A percentile compares a stretch with the other conserved stretches of the same genome.
Evolutionary conservation across 2,113 vertebrate species (phyloP).

Genomic region (Scartelaos histophorus): DNA sequence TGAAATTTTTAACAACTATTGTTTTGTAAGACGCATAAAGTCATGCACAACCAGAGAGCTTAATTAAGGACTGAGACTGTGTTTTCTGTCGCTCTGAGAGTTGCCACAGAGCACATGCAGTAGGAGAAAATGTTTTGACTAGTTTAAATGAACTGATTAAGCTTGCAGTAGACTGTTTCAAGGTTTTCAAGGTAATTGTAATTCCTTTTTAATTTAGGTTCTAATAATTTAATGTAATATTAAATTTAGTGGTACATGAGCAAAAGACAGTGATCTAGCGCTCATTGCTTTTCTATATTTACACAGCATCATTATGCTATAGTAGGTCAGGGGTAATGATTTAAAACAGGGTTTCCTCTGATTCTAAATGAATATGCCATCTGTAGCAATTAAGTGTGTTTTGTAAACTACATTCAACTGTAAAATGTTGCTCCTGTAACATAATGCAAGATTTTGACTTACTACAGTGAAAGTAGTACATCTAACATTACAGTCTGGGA

Average conservation of each 20-base stretch:
- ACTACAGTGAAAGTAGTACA: not conserved
- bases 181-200: too few species aligned
- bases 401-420: not conserved
- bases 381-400: not conserved
- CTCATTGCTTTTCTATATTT: not conserved
- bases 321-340: not conserved
- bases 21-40: not conserved
- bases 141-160: not conserved
- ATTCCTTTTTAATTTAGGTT: too few species aligned
- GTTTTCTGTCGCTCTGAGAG: not conserved
- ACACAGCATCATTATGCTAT: too few species aligned
- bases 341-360: not conserved
- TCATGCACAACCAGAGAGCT: not conserved
- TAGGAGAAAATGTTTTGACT: not conserved
- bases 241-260: not conserved
- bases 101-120: not conserved
- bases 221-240: not conserved
- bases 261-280: not conserved
- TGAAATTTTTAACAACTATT: not conserved
- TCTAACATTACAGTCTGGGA: constrained; percentile 7
- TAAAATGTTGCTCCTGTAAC: not conserved
- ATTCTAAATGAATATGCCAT: too few species aligned
- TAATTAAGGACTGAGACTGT: not conserved
- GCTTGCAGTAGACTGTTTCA: too few species aligned
- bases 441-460: not conserved